Percentiles rank a stretch among this genome's conserved stretches.
Evolutionary conservation across 2,797 vertebrate genomes (phyloP).

Genomic region (Premnoplex brunnescens): DNA sequence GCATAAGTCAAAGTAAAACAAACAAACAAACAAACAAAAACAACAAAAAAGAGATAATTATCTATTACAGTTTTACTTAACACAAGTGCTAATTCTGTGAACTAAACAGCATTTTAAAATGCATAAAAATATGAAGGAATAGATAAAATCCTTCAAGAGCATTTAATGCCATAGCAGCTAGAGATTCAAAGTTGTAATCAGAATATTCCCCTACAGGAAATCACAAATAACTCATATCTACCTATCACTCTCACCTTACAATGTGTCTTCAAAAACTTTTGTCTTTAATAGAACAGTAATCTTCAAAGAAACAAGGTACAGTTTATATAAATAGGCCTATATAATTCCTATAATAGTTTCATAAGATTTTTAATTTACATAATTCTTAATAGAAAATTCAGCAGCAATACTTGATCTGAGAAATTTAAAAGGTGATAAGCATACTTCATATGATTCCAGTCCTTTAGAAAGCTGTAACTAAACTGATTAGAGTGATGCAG

Average conservation of each 20-base stretch:
- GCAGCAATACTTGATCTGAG: background rate
- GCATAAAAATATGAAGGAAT: background rate
- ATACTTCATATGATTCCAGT: background rate
- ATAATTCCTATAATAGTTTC: background rate
- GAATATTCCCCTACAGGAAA: background rate
- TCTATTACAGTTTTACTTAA: background rate
- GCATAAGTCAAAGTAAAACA: background rate
- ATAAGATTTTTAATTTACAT: constrained; percentile 4
- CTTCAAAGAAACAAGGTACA: background rate
- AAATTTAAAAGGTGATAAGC: constrained; percentile 9
- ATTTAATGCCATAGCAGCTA: background rate
- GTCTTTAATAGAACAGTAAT: background rate
- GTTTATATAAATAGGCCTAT: background rate
- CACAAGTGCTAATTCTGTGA: background rate
- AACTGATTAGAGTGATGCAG: too few species aligned
- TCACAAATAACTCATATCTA: background rate
- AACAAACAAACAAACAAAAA: background rate
- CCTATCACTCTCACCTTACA: background rate
- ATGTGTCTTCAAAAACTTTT: background rate
- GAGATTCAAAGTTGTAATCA: background rate
- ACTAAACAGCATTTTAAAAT: background rate
- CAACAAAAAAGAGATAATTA: background rate
- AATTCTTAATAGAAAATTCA: constrained; percentile 2
- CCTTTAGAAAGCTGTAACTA: background rate
- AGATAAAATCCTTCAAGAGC: background rate